phyloP scores from a whole-genome alignment of 2,888 invertebrate species.

The Thecophora atra region DNA sequence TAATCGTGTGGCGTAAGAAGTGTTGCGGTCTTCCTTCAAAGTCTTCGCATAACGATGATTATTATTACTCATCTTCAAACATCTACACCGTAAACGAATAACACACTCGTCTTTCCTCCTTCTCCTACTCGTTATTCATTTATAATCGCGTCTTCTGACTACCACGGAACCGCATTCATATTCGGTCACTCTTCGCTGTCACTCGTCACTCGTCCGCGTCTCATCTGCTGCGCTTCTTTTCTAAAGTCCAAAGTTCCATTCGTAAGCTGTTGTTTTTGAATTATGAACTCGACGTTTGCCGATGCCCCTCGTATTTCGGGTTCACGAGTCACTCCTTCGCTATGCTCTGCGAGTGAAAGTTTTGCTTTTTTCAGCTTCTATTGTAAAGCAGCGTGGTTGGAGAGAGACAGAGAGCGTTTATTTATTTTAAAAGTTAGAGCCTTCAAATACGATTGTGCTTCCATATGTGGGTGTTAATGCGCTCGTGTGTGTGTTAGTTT shows the following conservation, averaged over 20 bases:
- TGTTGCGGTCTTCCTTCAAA: too few species aligned
- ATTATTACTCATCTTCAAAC: too few species aligned
- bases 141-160: too few species aligned
- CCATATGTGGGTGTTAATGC: not conserved
- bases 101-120: too few species aligned
- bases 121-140: too few species aligned
- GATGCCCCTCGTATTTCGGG: not conserved
- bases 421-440: slow-evolving; percentile 33
- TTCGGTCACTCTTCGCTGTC: too few species aligned
- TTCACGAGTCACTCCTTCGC: slow-evolving; percentile 3
- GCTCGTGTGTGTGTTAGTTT: slow-evolving; percentile 28
- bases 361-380: slow-evolving; percentile 28
- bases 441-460: not conserved
- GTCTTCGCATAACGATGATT: too few species aligned
- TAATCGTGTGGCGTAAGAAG: too few species aligned
- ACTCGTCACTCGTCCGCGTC: too few species aligned
- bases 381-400: not conserved
- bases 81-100: too few species aligned
- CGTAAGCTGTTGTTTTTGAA: slow-evolving; percentile 33
- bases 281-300: slow-evolving; percentile 15
- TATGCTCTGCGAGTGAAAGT: slow-evolving; percentile 29
- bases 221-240: not conserved
- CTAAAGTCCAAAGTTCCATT: slow-evolving; percentile 25
- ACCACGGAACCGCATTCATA: too few species aligned
- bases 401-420: not conserved